Conservation (phyloP, 2,797 vertebrate species). For the Lerista edwardsae region DNA sequence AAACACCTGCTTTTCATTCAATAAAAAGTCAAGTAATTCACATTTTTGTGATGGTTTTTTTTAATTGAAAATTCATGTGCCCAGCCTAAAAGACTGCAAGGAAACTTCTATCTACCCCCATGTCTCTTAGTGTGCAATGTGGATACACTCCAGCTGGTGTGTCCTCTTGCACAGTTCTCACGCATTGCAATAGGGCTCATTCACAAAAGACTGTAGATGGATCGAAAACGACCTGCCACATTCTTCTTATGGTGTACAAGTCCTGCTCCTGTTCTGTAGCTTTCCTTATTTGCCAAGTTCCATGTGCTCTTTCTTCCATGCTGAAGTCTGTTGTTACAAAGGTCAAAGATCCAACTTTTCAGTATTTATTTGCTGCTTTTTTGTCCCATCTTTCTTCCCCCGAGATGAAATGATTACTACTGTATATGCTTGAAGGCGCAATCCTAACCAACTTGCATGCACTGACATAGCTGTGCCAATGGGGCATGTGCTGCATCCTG, state of each 20-base stretch:
- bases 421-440: neutral
- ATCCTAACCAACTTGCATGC: no score
- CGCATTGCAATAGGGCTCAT: neutral
- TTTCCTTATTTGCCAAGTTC: constrained; percentile 23
- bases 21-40: constrained; percentile 53
- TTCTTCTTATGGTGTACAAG: neutral
- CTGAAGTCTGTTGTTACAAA: constrained; percentile 17
- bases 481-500: no score
- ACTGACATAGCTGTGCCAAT: no score
- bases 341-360: neutral
- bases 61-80: constrained; percentile 1
- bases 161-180: neutral
- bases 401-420: no score
- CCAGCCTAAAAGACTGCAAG: constrained; percentile 12
- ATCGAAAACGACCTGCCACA: neutral
- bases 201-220: neutral
- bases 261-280: constrained; percentile 1
- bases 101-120: neutral
- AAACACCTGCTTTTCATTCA: constrained; percentile 62
- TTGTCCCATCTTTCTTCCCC: no score
- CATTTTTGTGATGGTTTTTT: constrained; percentile 53
- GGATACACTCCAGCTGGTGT: neutral
- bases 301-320: constrained; percentile 2
- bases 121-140: neutral
- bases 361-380: neutral